Base-by-base conservation (phyloP, 2,113 vertebrate genomes). In the Dascyllus trimaculatus region DNA sequence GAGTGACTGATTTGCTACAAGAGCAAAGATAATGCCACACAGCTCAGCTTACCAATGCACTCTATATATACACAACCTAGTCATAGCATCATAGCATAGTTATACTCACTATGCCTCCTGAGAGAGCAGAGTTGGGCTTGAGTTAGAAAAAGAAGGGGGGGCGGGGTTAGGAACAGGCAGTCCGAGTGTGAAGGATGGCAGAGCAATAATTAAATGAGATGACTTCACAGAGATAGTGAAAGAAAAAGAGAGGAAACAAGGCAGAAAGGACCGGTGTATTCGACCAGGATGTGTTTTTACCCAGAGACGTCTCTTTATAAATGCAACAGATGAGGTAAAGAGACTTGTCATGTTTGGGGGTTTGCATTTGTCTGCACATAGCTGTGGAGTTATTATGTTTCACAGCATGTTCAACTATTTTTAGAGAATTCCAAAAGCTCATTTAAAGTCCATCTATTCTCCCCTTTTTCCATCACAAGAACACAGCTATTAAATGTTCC, bases 1-100 rank as follows among this genome's bases (percentile, higher is more conserved):
- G 21, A 75, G 53, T 70, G 35, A 52, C 32, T 51, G 32, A 57
- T 68, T 78, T 78, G 57, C 22, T 60, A 25, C 15, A 78, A 53
- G 68, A 85, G 75, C 29, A 72, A 65, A 78, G 60, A 82, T 35
- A 85, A 73, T 70, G 29, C 15, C 69, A 75, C 38, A 48, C 56
- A 73, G 66, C 46, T 87, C 5, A 1, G 40, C 71, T 85, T 86
- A 65, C 85, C 8, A n/a, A 43, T 19, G 7, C 21, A 40, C 49
- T 83, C 77, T 86, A 84, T 61, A 82, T 86, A 84, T 84, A 90
- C 66, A 32, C 73, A 71, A 68, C 52, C 58, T 63, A 71, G 26
- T 75, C 51, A 79, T 5, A 38, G 62, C 72, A 71, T 84, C 80
- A 72, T 15, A 60, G 53, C 57, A 59, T 26, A 72, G 75, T 71